phyloP scores from a whole-genome alignment of 2,797 vertebrate genomes.

The Bufotes viridis region DNA sequence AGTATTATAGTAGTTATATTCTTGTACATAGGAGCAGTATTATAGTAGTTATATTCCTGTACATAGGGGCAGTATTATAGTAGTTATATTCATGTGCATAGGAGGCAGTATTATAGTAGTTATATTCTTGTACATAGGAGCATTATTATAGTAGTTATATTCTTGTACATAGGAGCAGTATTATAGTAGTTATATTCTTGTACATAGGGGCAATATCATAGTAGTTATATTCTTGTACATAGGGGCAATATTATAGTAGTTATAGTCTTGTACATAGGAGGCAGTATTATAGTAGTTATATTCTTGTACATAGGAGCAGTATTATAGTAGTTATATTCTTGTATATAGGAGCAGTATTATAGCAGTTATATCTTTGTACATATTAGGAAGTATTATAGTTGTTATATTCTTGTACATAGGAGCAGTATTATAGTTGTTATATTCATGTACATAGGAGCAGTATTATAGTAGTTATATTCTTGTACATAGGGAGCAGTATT shows the following conservation, averaged over 20 bases:
- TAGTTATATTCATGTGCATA: not conserved
- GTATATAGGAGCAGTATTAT: too few species aligned
- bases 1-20: slow-evolving; percentile 5
- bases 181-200: not conserved
- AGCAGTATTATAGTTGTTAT: not conserved
- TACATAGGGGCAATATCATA: too few species aligned
- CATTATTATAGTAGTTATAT: too few species aligned
- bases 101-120: slow-evolving; percentile 2
- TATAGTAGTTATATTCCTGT: not conserved
- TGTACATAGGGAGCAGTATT: not conserved
- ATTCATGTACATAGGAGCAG: not conserved
- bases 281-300: too few species aligned
- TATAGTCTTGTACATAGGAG: too few species aligned
- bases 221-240: too few species aligned
- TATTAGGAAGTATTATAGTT: too few species aligned
- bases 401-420: not conserved
- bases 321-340: slow-evolving; percentile 5
- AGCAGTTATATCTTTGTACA: too few species aligned
- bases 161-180: too few species aligned
- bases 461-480: slow-evolving; percentile 1
- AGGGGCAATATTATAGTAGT: not conserved
- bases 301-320: not conserved
- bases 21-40: not conserved
- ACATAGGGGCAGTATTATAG: not conserved
- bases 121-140: not conserved